Evolutionary conservation across 2,113 vertebrate genomes (phyloP).

Genomic region (Chrysochloris asiatica): DNA sequence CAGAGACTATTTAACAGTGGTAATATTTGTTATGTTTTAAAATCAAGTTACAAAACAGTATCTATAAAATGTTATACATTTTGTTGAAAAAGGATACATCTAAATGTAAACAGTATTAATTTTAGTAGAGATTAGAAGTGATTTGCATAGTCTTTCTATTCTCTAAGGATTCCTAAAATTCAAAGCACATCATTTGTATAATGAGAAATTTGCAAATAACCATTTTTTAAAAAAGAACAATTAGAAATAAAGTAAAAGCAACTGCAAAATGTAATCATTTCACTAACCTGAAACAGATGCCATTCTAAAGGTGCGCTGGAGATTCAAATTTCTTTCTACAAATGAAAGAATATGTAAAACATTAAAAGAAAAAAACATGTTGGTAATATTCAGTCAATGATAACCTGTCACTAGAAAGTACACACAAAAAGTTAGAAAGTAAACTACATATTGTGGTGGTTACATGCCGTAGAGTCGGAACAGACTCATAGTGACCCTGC

Average conservation of each 20-base stretch:
- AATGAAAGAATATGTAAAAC: conserved; percentile 37
- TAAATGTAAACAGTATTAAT: conserved; percentile 3
- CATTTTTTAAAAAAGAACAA: conserved; percentile 24
- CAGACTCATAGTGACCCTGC: no score
- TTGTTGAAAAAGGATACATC: conserved; percentile 34
- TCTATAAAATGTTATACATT: background rate
- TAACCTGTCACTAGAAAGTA: background rate
- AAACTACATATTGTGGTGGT: background rate
- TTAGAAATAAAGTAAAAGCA: conserved; percentile 36
- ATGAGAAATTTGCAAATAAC: conserved; percentile 15
- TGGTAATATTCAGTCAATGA: background rate
- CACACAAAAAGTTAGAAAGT: conserved; percentile 20
- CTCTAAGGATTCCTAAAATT: conserved; percentile 16
- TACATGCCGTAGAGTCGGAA: no score
- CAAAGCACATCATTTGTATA: conserved; percentile 17
- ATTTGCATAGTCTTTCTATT: background rate
- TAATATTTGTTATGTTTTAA: conserved; percentile 10
- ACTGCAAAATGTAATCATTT: conserved; percentile 10
- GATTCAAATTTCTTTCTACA: conserved; percentile 65
- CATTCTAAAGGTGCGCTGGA: conserved; percentile 63
- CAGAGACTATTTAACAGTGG: background rate
- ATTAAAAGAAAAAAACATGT: background rate
- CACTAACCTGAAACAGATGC: conserved; percentile 75
- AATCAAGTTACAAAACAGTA: conserved; percentile 6
- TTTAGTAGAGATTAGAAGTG: background rate